phyloP scores from a whole-genome alignment of 1,140 invertebrate genomes.

The Pseudomyrmex pallidus region DNA sequence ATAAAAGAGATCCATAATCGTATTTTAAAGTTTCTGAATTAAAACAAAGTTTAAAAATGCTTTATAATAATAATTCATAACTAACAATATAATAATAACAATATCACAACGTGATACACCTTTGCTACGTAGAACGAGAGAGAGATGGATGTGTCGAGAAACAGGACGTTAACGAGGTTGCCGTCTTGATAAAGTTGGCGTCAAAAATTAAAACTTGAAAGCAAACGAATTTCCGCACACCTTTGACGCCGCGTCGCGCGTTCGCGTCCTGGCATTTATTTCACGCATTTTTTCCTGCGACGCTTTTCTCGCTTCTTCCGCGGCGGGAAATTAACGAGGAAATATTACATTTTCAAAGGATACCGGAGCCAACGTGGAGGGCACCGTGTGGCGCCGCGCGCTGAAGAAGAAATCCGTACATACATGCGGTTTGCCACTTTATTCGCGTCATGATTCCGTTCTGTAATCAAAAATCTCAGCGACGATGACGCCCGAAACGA shows the following conservation, averaged over 20 bases:
- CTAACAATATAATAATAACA: neutral
- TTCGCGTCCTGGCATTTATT: constrained; percentile 60
- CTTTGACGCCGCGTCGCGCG: constrained; percentile 46
- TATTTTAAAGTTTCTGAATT: neutral
- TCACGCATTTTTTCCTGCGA: constrained; percentile 67
- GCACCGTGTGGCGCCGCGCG: constrained; percentile 14
- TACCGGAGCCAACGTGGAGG: constrained; percentile 19
- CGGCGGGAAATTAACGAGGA: constrained; percentile 65
- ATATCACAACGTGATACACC: constrained; percentile 11
- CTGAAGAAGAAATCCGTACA: constrained; percentile 39
- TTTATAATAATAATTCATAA: neutral
- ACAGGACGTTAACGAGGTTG: constrained; percentile 64
- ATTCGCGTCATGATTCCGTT: constrained; percentile 39
- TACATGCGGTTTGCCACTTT: constrained; percentile 31
- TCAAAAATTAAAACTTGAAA: constrained; percentile 64
- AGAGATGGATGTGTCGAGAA: constrained; percentile 46
- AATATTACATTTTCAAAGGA: constrained; percentile 72
- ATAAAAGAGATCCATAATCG: neutral
- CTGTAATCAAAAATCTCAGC: constrained; percentile 39
- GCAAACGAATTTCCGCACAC: constrained; percentile 57
- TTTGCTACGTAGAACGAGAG: constrained; percentile 8
- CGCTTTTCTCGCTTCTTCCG: constrained; percentile 62
- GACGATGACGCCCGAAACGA: constrained; percentile 6
- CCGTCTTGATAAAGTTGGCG: constrained; percentile 60
- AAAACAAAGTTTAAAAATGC: neutral